Evolutionary conservation across 1,140 invertebrate genomes (phyloP).

Genomic region (Schlechtendalia chinensis): DNA sequence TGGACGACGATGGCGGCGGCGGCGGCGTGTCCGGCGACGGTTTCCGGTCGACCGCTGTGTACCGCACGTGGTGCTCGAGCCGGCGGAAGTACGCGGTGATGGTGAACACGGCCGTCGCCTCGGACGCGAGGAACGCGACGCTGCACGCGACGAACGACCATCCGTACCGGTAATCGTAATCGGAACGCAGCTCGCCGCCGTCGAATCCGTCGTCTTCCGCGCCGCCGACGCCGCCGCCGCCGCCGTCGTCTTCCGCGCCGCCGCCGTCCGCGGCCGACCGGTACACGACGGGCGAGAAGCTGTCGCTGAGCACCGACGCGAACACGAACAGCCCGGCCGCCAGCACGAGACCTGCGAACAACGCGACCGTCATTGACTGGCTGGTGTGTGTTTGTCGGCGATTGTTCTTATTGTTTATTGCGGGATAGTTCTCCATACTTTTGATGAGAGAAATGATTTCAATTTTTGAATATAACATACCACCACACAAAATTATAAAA

Average conservation of each 20-base stretch:
- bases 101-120: constrained; percentile 66
- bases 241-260: constrained; percentile 6
- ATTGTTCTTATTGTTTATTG: too few relatives aligned
- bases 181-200: constrained; percentile 54
- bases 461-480: too few relatives aligned
- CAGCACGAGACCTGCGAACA: constrained; percentile 63
- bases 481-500: too few relatives aligned
- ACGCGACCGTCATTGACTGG: too few relatives aligned
- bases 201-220: constrained; percentile 34
- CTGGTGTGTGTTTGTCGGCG: too few relatives aligned
- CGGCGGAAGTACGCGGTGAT: constrained; percentile 65
- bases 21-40: constrained; percentile 57
- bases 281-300: constrained; percentile 58
- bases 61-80: constrained; percentile 66
- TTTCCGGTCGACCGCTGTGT: constrained; percentile 64
- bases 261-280: constrained; percentile 43
- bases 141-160: constrained; percentile 71
- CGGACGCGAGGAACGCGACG: constrained; percentile 65
- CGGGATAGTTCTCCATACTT: too few relatives aligned
- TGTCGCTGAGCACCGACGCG: constrained; percentile 65
- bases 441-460: too few relatives aligned
- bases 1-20: background rate
- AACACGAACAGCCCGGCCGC: constrained; percentile 66
- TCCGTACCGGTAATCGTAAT: constrained; percentile 65
- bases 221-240: constrained; percentile 33